These are phyloP conservation scores for Ferrisia virgata DNA, from an alignment of 2,888 invertebrate genomes.

Conservation along the genomic window DNA sequence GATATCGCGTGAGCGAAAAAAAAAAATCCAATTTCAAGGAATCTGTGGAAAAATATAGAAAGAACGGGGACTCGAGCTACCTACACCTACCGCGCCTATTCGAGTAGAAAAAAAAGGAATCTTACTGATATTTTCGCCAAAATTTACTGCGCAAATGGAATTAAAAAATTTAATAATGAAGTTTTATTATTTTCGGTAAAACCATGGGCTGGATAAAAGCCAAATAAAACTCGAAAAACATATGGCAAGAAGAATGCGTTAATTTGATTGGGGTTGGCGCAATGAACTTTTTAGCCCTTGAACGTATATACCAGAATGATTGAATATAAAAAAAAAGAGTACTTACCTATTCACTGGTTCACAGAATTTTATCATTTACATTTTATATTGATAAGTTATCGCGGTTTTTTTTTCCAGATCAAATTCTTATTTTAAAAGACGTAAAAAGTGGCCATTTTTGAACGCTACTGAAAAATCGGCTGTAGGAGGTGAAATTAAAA, in stretches of 20 bases:
- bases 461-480: too few relatives aligned
- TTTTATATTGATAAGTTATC: too few relatives aligned
- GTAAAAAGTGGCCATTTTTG: too few relatives aligned
- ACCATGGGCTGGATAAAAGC: not conserved
- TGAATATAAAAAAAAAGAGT: too few relatives aligned
- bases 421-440: too few relatives aligned
- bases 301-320: too few relatives aligned
- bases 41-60: not conserved
- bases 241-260: not conserved
- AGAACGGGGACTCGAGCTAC: not conserved
- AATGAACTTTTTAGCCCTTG: not conserved
- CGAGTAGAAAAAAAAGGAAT: not conserved
- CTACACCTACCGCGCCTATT: not conserved
- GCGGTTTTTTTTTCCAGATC: too few relatives aligned
- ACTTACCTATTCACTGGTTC: too few relatives aligned
- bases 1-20: not conserved
- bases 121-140: not conserved
- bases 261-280: not conserved
- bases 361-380: too few relatives aligned
- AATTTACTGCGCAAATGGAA: not conserved
- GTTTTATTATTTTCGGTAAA: not conserved
- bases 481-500: too few relatives aligned
- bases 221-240: not conserved
- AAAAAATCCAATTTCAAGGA: not conserved
- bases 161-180: not conserved